Conservation (phyloP, 2,797 vertebrate species). For the Centroberyx gerrardi region DNA sequence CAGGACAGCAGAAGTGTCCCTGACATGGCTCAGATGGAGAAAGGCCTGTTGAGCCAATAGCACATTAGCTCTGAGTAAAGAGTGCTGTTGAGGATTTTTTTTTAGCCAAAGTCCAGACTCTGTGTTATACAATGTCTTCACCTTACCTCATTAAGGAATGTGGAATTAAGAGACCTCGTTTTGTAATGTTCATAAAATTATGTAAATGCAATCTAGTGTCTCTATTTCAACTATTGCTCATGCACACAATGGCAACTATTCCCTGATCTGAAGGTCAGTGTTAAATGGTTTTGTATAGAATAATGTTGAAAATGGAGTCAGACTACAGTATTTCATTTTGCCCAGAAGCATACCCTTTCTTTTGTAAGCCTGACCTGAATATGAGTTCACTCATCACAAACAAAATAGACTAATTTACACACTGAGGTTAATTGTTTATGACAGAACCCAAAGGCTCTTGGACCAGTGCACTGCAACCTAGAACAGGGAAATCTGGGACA, state of each 20-base stretch:
- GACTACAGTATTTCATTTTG: constrained; percentile 15
- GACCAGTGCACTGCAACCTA: constrained; percentile 53
- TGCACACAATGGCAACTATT: neutral
- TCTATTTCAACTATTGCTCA: neutral
- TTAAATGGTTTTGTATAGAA: neutral
- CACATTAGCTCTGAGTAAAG: constrained; percentile 33
- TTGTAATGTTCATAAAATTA: constrained; percentile 9
- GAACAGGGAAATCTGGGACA: constrained; percentile 79
- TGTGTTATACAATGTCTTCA: constrained; percentile 19
- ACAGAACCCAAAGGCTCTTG: constrained; percentile 72
- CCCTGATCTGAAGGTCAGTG: neutral
- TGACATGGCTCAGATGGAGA: constrained; percentile 50
- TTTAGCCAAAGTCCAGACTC: neutral
- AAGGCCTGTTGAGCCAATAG: constrained; percentile 36
- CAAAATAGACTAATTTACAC: constrained; percentile 58
- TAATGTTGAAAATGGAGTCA: neutral
- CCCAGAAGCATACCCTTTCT: constrained; percentile 6
- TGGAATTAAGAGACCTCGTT: neutral
- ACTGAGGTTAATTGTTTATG: constrained; percentile 63
- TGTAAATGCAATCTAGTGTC: constrained; percentile 17
- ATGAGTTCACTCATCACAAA: constrained; percentile 51
- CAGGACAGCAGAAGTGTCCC: constrained; percentile 53
- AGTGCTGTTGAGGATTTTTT: constrained; percentile 18
- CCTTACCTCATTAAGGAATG: constrained; percentile 11
- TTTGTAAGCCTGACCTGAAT: constrained; percentile 58